Base-by-base conservation (phyloP, 2,888 invertebrate genomes). In the Hypomecis atomaria region DNA sequence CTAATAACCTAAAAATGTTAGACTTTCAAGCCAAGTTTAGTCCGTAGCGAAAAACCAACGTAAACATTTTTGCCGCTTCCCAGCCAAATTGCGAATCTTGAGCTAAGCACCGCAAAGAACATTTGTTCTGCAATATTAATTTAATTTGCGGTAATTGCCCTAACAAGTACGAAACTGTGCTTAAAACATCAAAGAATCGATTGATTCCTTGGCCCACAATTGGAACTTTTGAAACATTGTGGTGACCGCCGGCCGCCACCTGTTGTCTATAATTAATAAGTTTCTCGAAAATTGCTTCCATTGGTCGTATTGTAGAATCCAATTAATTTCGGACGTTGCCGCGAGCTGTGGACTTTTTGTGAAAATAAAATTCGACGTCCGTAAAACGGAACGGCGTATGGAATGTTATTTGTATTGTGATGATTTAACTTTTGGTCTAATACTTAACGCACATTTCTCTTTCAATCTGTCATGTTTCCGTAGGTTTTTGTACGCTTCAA, bases 261-360 rank as follows among this genome's bases (percentile, higher is more conserved):
- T 84, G 84, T 78, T 79, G 76, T 76, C 73, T 69, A 70, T 75
- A 81, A 85, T 86, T 84, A 86, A 86, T 84, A 82, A 82, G 78
- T 81, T 81, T 72, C 62, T 67, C 71, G 64, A 66, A 71, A 70
- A 82, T 84, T 82, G 83, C 82, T 80, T 75, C 72, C 76, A 68
- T 73, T 71, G 48, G 53, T 57, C 56, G 63, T 59, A 62, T 61
- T 78, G 78, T 78, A 74, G 76, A 78, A 80, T 83, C 75, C 72
- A 79, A 83, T 85, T 81, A 81, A 78, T 77, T 78, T 78, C 70
- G 59, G 62, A 75, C 74, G 40, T 50, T 45, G 48, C 66, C 68
- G 59, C 54, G 44, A 11, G 1, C 34, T 13, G 9, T 36, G 6
- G 11, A 33, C 42, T 54, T 34, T 53, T 54, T 43, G 53, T 54